phyloP scores from a whole-genome alignment of 2,797 vertebrate species.

The Podargus strigoides region DNA sequence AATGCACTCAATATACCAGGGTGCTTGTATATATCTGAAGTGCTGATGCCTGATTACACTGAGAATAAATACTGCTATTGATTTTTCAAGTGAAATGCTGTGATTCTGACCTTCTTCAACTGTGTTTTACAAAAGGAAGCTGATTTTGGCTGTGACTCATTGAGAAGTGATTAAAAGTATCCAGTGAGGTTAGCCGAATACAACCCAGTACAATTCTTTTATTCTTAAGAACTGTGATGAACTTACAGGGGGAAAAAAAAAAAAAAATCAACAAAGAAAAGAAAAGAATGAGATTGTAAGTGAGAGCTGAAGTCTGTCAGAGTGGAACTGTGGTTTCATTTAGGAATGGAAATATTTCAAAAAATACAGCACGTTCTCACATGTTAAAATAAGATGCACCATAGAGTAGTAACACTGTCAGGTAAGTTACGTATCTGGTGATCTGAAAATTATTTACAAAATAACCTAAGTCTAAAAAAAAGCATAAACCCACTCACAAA shows the following conservation, averaged over 20 bases:
- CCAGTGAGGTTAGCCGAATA: neutral
- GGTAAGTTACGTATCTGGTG: neutral
- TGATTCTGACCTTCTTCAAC: neutral
- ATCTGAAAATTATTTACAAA: neutral
- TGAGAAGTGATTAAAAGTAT: neutral
- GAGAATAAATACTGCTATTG: neutral
- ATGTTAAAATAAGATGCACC: neutral
- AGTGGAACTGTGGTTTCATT: neutral
- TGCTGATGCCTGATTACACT: neutral
- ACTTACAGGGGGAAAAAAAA: neutral
- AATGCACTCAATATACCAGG: neutral
- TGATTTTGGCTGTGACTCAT: neutral
- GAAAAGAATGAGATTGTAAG: neutral
- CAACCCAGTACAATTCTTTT: neutral
- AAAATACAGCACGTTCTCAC: neutral
- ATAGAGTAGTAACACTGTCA: neutral
- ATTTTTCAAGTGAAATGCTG: neutral
- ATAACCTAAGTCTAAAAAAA: neutral
- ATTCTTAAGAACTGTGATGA: neutral
- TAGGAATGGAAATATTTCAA: neutral
- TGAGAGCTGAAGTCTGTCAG: neutral
- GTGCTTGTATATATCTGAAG: neutral
- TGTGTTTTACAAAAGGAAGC: neutral
- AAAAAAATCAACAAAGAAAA: neutral
- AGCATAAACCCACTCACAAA: neutral